A percentile compares a stretch with the other conserved stretches of the same genome.
These are phyloP conservation scores for Invenusta paracnida DNA, from an alignment of 2,888 invertebrate species.

Conservation along the genomic window DNA sequence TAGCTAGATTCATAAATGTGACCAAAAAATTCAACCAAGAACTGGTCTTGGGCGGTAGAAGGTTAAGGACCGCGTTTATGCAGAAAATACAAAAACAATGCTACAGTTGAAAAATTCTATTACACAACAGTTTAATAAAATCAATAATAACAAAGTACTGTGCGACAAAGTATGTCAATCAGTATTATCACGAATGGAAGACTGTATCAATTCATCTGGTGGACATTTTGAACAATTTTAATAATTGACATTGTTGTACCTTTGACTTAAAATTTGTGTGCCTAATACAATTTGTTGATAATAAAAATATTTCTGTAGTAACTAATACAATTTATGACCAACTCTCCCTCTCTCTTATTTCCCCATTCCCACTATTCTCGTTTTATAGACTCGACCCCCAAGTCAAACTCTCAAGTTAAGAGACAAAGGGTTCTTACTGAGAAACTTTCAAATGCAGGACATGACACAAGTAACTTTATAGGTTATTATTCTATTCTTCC, in stretches of 20 bases:
- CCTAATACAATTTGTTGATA: not conserved
- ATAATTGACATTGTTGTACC: constrained; percentile 21
- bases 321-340: not conserved
- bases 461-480: too few species aligned
- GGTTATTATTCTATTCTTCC: too few species aligned
- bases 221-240: constrained; percentile 29
- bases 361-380: too few species aligned
- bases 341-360: too few species aligned
- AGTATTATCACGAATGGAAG: not conserved
- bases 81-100: not conserved
- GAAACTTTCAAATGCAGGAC: too few species aligned
- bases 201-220: not conserved
- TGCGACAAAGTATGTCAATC: not conserved
- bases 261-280: constrained; percentile 17
- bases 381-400: too few species aligned
- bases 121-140: not conserved
- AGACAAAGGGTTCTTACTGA: too few species aligned
- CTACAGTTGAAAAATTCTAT: not conserved
- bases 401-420: too few species aligned
- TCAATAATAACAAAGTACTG: not conserved
- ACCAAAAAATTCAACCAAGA: not conserved
- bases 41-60: not conserved
- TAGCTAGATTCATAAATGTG: not conserved
- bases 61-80: not conserved
- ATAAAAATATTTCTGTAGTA: not conserved